Evolutionary conservation across 2,113 vertebrate species (phyloP).

Genomic region (Meles meles): DNA sequence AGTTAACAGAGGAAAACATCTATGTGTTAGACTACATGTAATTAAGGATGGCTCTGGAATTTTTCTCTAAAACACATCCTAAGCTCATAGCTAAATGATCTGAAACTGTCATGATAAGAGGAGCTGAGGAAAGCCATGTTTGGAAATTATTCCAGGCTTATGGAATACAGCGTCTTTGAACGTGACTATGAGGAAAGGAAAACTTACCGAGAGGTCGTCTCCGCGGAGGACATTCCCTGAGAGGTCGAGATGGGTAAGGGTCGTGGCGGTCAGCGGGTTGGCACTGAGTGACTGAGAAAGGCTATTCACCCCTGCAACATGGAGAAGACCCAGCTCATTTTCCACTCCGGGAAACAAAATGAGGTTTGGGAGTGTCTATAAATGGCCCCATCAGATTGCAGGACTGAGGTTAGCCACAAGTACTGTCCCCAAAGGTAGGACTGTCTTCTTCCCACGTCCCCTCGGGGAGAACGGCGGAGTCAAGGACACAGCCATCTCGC

Average conservation of each 20-base stretch:
- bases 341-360: not conserved
- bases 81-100: too few species aligned
- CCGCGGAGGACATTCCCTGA: slow-evolving; percentile 92
- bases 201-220: slow-evolving; percentile 92
- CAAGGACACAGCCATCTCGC: not conserved
- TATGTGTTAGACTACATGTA: not conserved
- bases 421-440: not conserved
- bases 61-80: not conserved
- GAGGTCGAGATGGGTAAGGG: slow-evolving; percentile 91
- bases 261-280: slow-evolving; percentile 83
- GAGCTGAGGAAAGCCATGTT: not conserved
- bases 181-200: not conserved
- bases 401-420: not conserved
- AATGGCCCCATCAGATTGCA: not conserved
- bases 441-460: not conserved
- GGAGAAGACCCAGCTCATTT: not conserved
- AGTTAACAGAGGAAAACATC: not conserved
- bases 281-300: slow-evolving; percentile 92
- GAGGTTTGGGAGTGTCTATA: not conserved
- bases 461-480: not conserved
- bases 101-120: not conserved
- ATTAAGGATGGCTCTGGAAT: not conserved
- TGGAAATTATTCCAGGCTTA: not conserved
- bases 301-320: slow-evolving; percentile 90
- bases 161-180: not conserved